Conservation (phyloP, 1,140 invertebrate genomes). For the Aporrectodea caliginosa region DNA sequence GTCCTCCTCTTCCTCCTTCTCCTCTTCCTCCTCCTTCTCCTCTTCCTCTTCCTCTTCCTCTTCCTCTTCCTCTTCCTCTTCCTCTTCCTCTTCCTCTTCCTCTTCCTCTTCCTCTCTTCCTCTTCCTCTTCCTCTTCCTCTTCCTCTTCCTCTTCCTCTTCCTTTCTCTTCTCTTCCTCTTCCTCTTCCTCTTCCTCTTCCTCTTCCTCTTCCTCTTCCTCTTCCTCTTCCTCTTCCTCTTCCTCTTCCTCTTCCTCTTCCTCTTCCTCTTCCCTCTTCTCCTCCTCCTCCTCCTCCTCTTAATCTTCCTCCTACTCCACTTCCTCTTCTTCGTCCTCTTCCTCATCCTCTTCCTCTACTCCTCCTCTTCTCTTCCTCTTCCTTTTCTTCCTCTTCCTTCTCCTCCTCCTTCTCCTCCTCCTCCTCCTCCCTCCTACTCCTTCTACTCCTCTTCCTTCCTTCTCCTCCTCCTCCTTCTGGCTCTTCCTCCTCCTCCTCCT, state of each 20-base stretch:
- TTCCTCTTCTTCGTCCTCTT: conserved; percentile 1
- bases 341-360: background rate
- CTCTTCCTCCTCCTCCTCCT: background rate
- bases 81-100: too few species aligned
- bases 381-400: background rate
- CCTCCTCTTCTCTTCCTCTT: background rate
- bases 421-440: background rate
- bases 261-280: background rate
- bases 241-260: too few species aligned
- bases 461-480: background rate
- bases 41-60: too few species aligned
- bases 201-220: too few species aligned
- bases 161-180: too few species aligned
- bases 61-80: too few species aligned
- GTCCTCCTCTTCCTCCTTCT: background rate
- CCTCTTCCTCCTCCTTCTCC: background rate
- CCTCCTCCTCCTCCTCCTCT: conserved; percentile 6
- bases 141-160: too few species aligned
- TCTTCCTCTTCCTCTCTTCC: too few species aligned
- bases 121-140: background rate
- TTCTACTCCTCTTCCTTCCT: background rate
- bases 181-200: too few species aligned
- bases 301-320: conserved; percentile 13
- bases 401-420: too few species aligned
- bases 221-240: too few species aligned